A percentile compares a stretch with the other conserved stretches of the same genome.
Conservation (phyloP, 2,888 invertebrate genomes). For the Caradrina kadenii region DNA sequence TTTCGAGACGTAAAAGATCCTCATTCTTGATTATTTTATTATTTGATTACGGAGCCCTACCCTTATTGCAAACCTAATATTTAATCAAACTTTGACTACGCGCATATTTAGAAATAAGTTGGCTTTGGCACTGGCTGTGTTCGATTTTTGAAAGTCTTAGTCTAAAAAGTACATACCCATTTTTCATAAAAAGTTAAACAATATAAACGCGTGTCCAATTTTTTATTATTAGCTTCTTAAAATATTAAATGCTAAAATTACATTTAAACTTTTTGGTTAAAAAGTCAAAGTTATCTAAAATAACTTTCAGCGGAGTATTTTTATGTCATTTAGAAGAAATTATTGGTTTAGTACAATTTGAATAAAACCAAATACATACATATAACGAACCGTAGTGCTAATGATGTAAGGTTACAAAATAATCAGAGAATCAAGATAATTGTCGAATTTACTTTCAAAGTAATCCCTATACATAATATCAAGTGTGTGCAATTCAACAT, state of each 20-base stretch:
- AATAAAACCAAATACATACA: too few relatives aligned
- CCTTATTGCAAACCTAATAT: constrained; percentile 25
- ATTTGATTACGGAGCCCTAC: constrained; percentile 6
- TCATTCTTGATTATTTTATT: constrained; percentile 32
- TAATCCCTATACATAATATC: background rate
- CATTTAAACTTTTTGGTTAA: too few relatives aligned
- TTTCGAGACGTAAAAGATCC: background rate
- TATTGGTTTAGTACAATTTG: too few relatives aligned
- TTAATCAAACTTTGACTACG: background rate
- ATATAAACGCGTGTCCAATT: too few relatives aligned
- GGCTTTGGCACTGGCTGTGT: background rate
- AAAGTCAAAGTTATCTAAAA: too few relatives aligned
- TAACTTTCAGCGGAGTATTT: too few relatives aligned
- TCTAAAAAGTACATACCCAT: background rate
- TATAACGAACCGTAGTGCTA: too few relatives aligned
- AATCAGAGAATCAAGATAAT: background rate
- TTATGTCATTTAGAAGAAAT: too few relatives aligned
- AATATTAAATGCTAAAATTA: too few relatives aligned
- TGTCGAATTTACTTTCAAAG: background rate
- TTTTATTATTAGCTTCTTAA: too few relatives aligned
- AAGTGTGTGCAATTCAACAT: background rate
- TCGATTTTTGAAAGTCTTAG: background rate
- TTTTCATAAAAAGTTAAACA: background rate
- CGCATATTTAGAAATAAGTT: background rate
- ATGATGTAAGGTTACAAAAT: too few relatives aligned